Base-by-base conservation (phyloP, 2,888 invertebrate species). In the Cephus pulcher region DNA sequence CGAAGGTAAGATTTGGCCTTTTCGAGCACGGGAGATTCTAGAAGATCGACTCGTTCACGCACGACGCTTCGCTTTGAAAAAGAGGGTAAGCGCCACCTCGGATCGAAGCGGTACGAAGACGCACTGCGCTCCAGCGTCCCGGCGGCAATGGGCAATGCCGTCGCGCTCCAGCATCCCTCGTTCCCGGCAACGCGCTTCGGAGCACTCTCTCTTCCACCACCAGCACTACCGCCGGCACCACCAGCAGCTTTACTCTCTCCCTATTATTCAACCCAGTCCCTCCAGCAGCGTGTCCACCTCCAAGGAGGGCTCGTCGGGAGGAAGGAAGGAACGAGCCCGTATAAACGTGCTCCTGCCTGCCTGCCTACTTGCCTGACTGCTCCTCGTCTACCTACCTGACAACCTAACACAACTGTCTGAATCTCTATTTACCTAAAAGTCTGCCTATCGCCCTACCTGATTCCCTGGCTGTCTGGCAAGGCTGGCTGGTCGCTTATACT, bases 381-480 rank as follows among this genome's bases (percentile, higher is more conserved):
- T 35, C 70, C 71, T 74, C 33, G 76, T 32, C 71, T 74, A 35
- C 40, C 77, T 69, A 76, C 35, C 69, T 75, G 70, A 68, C 40
- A n/a, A 9, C 37, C 37, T 73, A 12, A 9, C 34, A 69, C 34
- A 73, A 68, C 40, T 32, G 12, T 32, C 37, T 68, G 15, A 9
- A n/a, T n/a, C 56, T 4, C 76, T n/a, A 12, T 76, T 68, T 71
- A 37, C 33, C 78, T 74, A 35, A 33, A 34, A 30, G 34, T 76
- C 87, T 85, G 86, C 85, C 87, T 83, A 80, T 9, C 71, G 34
- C 34, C 84, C 84, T 82, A 82, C 82, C 84, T 75, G 76, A 70
- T 68, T 76, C 73, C 35, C 73, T 40, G 40, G 40, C 6, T 40
- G 40, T 40, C 40, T 40, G 40, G 40, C 40, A 4, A 4, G 15